A percentile compares a stretch with the other conserved stretches of the same genome.
Evolutionary conservation across 2,113 vertebrate genomes (phyloP).

Genomic region (Lamprotornis superbus): DNA sequence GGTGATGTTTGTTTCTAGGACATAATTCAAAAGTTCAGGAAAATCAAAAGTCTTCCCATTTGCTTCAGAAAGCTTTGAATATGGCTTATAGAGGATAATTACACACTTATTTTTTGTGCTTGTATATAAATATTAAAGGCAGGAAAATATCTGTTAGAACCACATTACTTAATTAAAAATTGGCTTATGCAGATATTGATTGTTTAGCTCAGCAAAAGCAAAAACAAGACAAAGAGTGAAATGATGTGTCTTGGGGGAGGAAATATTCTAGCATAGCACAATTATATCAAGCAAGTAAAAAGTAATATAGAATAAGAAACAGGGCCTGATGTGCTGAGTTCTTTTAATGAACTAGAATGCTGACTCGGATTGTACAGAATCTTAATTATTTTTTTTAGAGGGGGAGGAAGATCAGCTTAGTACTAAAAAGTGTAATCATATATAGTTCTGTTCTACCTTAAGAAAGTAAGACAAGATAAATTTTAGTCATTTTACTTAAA

Average conservation of each 20-base stretch:
- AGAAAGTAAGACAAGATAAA: not conserved
- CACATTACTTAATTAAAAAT: constrained; percentile 24
- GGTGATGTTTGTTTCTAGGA: not conserved
- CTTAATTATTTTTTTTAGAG: not conserved
- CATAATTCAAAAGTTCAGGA: not conserved
- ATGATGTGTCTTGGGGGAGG: not conserved
- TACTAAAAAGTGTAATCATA: not conserved
- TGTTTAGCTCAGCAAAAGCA: not conserved
- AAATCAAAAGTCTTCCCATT: not conserved
- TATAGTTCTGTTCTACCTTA: not conserved
- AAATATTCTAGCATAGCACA: not conserved
- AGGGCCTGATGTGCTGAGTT: not conserved
- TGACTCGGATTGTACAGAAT: not conserved
- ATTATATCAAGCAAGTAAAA: not conserved
- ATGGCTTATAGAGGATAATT: not conserved
- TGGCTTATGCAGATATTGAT: not conserved
- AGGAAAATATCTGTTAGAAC: not conserved
- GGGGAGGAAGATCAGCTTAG: not conserved
- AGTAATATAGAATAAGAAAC: not conserved
- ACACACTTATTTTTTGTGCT: not conserved
- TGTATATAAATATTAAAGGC: not conserved
- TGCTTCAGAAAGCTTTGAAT: not conserved
- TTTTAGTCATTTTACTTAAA: not conserved
- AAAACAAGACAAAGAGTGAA: not conserved
- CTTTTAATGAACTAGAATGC: not conserved